Evolutionary conservation across 1,140 invertebrate genomes (phyloP).

Genomic region (Cydia strobilella): DNA sequence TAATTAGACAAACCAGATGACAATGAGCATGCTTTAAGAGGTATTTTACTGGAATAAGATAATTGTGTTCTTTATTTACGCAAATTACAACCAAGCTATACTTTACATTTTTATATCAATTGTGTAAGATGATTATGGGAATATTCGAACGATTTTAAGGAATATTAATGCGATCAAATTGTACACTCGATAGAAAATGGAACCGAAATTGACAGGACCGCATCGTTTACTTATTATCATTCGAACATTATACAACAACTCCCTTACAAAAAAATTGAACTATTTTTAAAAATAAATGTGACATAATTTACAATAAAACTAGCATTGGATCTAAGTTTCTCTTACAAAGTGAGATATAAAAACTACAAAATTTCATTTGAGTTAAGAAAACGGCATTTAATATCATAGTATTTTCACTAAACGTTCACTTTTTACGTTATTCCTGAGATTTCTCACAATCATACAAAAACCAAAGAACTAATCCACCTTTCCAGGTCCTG

Average conservation of each 20-base stretch:
- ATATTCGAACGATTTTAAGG: no score
- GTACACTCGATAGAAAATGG: no score
- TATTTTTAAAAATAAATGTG: neutral
- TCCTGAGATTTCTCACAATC: neutral
- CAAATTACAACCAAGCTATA: no score
- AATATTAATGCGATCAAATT: no score
- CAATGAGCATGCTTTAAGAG: no score
- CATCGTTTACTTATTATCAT: neutral
- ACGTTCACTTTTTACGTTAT: neutral
- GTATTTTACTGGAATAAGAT: no score
- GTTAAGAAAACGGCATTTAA: conserved; percentile 38
- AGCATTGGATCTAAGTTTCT: conserved; percentile 30
- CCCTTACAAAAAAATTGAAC: neutral
- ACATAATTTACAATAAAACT: conserved; percentile 5
- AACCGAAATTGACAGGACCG: neutral
- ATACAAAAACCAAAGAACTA: neutral
- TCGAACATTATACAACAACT: neutral
- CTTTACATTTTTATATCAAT: no score
- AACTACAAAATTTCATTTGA: conserved; percentile 39
- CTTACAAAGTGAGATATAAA: conserved; percentile 48
- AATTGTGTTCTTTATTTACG: no score
- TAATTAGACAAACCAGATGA: no score
- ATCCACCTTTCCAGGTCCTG: neutral
- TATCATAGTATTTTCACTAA: conserved; percentile 12
- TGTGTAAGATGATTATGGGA: no score